Conservation (phyloP, 2,113 vertebrate genomes). For the Oriolus oriolus region DNA sequence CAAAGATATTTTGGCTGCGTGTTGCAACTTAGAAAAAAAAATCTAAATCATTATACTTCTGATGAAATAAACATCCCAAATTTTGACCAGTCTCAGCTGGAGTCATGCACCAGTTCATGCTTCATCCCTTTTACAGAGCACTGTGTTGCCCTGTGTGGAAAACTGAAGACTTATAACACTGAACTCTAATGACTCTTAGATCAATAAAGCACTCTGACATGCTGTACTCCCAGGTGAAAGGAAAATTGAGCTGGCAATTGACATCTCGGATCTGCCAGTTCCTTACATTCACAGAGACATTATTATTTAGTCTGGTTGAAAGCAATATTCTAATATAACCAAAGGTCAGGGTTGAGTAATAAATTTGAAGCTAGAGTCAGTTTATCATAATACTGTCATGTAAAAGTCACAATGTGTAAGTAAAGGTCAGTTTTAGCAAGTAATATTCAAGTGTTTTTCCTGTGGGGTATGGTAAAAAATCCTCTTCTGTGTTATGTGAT, state of each 20-base stretch:
- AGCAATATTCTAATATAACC: slow-evolving; percentile 63
- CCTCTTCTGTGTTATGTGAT: background rate
- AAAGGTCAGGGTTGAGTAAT: slow-evolving; percentile 70
- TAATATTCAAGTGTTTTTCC: slow-evolving; percentile 41
- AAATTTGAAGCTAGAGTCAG: slow-evolving; percentile 61
- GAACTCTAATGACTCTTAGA: slow-evolving; percentile 26
- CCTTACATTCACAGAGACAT: slow-evolving; percentile 40
- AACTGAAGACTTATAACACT: background rate
- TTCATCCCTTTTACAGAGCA: background rate
- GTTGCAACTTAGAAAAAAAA: background rate
- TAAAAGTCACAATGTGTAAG: slow-evolving; percentile 65
- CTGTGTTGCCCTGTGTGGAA: background rate
- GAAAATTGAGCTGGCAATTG: slow-evolving; percentile 59
- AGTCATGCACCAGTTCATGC: background rate
- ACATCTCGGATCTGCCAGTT: slow-evolving; percentile 41
- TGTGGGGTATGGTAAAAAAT: background rate
- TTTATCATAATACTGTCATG: slow-evolving; percentile 69
- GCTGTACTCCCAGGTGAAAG: slow-evolving; percentile 52
- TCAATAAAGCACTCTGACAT: slow-evolving; percentile 56
- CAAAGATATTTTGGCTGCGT: background rate
- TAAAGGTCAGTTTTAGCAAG: slow-evolving; percentile 72
- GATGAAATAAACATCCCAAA: background rate
- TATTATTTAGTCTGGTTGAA: slow-evolving; percentile 60
- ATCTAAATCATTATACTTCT: background rate
- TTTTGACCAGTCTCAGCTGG: background rate